Percentiles rank a stretch among this genome's conserved stretches.
Evolutionary conservation across 1,140 invertebrate species (phyloP).

Genomic region (Diachasma alloeum): DNA sequence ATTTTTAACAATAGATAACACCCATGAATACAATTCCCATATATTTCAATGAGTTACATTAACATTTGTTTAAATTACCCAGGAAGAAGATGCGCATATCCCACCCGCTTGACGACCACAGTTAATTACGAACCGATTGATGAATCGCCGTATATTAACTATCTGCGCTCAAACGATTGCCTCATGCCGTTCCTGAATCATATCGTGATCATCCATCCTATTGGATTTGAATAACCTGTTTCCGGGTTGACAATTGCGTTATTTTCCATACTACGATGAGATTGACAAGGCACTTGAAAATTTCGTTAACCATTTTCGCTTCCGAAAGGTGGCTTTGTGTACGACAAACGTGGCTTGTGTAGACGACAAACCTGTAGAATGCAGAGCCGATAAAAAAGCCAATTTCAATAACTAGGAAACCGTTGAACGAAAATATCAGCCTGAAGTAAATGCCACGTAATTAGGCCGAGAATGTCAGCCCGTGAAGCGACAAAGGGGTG

Average conservation of each 20-base stretch:
- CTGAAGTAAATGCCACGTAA: too few species aligned
- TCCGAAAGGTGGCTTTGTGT: too few species aligned
- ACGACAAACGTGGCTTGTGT: too few species aligned
- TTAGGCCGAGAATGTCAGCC: too few species aligned
- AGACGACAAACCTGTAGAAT: too few species aligned
- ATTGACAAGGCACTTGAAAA: too few species aligned
- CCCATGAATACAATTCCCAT: not conserved
- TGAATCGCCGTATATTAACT: conserved; percentile 6
- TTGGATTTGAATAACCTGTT: not conserved
- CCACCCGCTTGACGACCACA: not conserved
- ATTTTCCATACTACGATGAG: not conserved
- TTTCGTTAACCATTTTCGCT: too few species aligned
- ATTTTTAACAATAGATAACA: not conserved
- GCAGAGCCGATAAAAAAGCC: too few species aligned
- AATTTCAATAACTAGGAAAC: too few species aligned
- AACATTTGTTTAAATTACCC: conserved; percentile 5
- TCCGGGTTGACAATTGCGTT: not conserved
- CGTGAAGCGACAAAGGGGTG: too few species aligned
- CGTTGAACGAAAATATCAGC: too few species aligned
- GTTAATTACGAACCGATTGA: conserved; percentile 8
- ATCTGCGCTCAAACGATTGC: not conserved
- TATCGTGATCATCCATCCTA: not conserved
- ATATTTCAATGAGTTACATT: conserved; percentile 1
- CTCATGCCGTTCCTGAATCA: conserved; percentile 3
- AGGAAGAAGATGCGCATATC: conserved; percentile 1